These are phyloP conservation scores for Oscheius sp. DNA, from an alignment of 2,888 invertebrate species.

Conservation along the genomic window DNA sequence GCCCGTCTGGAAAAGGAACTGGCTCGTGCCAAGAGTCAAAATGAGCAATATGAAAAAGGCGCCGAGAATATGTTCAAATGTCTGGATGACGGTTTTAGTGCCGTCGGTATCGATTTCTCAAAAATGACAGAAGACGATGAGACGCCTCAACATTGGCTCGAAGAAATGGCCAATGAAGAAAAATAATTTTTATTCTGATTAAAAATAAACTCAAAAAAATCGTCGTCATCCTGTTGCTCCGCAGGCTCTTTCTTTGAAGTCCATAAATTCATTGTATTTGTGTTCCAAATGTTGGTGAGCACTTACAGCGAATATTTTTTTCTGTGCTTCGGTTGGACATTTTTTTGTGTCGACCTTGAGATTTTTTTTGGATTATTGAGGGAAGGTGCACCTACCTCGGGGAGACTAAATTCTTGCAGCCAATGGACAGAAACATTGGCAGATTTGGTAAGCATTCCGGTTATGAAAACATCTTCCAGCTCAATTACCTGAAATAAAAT, in stretches of 20 bases:
- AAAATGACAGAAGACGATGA: too few species aligned
- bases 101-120: background rate
- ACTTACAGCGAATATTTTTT: background rate
- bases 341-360: background rate
- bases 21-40: too few species aligned
- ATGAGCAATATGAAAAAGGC: too few species aligned
- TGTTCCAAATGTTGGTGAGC: background rate
- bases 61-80: too few species aligned
- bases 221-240: too few species aligned
- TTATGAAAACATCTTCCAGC: slow-evolving; percentile 12
- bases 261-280: slow-evolving; percentile 4
- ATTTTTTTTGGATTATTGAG: background rate
- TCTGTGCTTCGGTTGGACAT: slow-evolving; percentile 4
- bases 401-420: background rate
- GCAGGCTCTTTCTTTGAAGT: slow-evolving; percentile 12
- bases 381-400: background rate
- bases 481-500: slow-evolving; percentile 4
- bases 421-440: background rate
- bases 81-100: too few species aligned
- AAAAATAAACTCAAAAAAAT: too few species aligned
- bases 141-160: too few species aligned
- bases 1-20: too few species aligned
- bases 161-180: background rate
- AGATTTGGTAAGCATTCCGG: background rate
- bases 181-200: background rate